Evolutionary conservation across 2,888 invertebrate genomes (phyloP).

Genomic region (Eupithecia exiguata): DNA sequence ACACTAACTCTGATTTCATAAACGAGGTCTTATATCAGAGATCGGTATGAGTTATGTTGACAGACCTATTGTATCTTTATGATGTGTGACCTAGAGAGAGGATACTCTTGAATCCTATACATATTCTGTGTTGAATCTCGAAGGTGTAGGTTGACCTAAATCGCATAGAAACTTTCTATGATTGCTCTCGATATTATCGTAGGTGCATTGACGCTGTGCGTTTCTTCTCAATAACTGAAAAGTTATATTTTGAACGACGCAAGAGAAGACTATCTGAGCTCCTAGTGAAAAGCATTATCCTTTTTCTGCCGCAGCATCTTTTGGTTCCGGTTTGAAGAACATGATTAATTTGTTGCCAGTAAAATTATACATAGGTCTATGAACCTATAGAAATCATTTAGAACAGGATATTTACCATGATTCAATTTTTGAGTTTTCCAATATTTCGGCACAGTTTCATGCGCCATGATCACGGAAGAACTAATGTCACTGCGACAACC

Average conservation of each 20-base stretch:
- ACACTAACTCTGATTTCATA: constrained; percentile 11
- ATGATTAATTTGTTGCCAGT: not conserved
- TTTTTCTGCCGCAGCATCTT: not conserved
- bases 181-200: not conserved
- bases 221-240: not conserved
- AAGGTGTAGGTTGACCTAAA: not conserved
- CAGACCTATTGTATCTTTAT: not conserved
- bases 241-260: not conserved
- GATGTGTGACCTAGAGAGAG: not conserved
- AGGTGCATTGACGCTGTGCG: not conserved
- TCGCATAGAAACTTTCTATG: not conserved
- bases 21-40: constrained; percentile 5
- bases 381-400: too few species aligned
- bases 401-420: too few species aligned
- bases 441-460: too few species aligned
- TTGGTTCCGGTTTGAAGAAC: not conserved
- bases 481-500: too few species aligned
- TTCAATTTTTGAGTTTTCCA: too few species aligned
- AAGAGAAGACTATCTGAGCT: not conserved
- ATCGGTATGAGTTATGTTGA: constrained; percentile 1
- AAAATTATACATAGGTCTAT: too few species aligned
- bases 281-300: not conserved
- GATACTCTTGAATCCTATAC: not conserved
- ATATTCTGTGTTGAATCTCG: not conserved
- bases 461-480: too few species aligned